Base-by-base conservation (phyloP, 1,140 invertebrate genomes). In the Globodera rostochiensis region DNA sequence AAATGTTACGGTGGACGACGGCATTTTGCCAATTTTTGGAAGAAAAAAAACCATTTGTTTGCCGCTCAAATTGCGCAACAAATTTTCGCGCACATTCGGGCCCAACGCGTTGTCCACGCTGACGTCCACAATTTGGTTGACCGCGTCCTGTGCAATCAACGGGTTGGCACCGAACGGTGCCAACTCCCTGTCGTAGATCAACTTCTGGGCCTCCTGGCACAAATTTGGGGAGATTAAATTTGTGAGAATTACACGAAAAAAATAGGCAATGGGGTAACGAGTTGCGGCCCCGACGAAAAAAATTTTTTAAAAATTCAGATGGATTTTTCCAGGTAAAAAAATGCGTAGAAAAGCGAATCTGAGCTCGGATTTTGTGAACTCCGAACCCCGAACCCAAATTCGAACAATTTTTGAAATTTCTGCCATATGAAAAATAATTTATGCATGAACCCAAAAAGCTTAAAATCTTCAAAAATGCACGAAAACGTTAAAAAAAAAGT, bases 61-160 rank as follows among this genome's bases (percentile, higher is more conserved):
- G 57, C 82, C 76, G 46, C 83, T 84, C 13, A 87, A 70, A 83
- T 87, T 87, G 49, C 79, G 71, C 13, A 87, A 77, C n/a, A 87
- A 77, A 76, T 83, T 87, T 57, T 79, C 85, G 21, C 80, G 84
- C 19, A 87, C 79, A 84, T 87, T 85, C 45, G 86, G 86, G 9
- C 86, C 86, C 8, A 87, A 67, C 50, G 85, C 82, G 74, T 57
- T 60, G 79, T 85, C 84, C 45, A 85, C 84, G 46, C 76, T 85
- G 57, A 85, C 84, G 49, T 85, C 84, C 25, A 86, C 53, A 7
- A 85, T 82, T 64, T 80, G 82, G 47, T 45, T 69, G n/a, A 86
- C 86, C 36, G 84, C 84, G 60, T 85, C 86, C 25, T 69, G 60
- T 19, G 84, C 84, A 45, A 73, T 74, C 45, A 67, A n/a, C n/a